These are phyloP conservation scores for Sinopyrophorus schimmeli DNA, from an alignment of 2,888 invertebrate species.

Conservation along the genomic window DNA sequence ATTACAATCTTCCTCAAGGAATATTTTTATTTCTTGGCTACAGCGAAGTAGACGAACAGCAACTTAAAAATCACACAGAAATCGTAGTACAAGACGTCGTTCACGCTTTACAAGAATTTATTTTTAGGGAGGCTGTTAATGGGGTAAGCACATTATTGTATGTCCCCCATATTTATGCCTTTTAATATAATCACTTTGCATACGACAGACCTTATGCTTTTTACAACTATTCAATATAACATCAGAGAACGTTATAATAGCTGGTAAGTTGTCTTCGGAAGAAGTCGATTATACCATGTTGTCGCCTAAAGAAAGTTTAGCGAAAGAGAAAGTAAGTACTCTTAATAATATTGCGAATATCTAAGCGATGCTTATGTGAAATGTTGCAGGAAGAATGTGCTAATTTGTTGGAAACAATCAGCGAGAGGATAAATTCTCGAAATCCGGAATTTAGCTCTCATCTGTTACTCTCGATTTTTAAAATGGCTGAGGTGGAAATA, in stretches of 20 bases:
- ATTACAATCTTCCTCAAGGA: slow-evolving; percentile 80
- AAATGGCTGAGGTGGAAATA: slow-evolving; percentile 89
- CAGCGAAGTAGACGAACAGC: slow-evolving; percentile 84
- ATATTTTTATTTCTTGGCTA: slow-evolving; percentile 88
- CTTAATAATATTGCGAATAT: not conserved
- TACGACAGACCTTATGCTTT: slow-evolving; percentile 86
- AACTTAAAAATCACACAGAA: slow-evolving; percentile 77
- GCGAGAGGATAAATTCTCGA: slow-evolving; percentile 82
- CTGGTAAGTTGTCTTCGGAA: slow-evolving; percentile 73
- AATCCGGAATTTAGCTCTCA: slow-evolving; percentile 86
- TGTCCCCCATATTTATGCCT: too few species aligned
- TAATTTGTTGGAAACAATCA: slow-evolving; percentile 76
- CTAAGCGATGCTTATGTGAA: too few species aligned
- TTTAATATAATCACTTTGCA: slow-evolving; percentile 13
- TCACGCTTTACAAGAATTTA: slow-evolving; percentile 77
- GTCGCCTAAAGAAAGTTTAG: slow-evolving; percentile 67
- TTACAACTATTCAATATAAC: slow-evolving; percentile 84
- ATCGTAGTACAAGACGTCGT: slow-evolving; percentile 85
- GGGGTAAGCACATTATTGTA: slow-evolving; percentile 62
- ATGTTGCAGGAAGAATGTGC: slow-evolving; percentile 82
- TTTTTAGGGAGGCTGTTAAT: slow-evolving; percentile 72
- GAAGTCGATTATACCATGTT: slow-evolving; percentile 65
- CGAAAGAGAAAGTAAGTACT: slow-evolving; percentile 74
- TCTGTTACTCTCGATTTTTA: slow-evolving; percentile 85
- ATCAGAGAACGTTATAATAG: slow-evolving; percentile 85